A percentile compares a stretch with the other conserved stretches of the same genome.
Evolutionary conservation across 64 coral and sea anemone species (phyloP).

Genomic region (Porites lutea): DNA sequence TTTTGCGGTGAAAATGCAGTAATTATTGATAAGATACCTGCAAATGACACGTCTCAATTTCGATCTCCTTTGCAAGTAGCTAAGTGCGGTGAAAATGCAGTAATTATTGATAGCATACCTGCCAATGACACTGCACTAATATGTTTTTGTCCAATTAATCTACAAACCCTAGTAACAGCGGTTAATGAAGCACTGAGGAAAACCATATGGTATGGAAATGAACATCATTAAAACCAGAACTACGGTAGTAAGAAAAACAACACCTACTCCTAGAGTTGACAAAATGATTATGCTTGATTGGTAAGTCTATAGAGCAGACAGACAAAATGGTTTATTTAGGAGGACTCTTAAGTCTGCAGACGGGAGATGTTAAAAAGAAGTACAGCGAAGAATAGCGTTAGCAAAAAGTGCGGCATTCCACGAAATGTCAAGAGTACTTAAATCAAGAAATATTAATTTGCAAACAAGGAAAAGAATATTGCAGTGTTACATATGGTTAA

Average conservation of each 20-base stretch:
- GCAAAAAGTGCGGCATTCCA: constrained; percentile 39
- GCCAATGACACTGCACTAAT: not conserved
- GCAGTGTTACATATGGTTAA: constrained; percentile 36
- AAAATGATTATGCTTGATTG: constrained; percentile 14
- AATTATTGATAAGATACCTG: no score
- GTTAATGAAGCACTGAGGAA: constrained; percentile 5
- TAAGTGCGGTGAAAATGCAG: no score
- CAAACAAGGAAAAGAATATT: constrained; percentile 29
- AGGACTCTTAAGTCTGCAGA: constrained; percentile 22
- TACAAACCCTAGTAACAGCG: constrained; percentile 8
- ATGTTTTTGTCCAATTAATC: constrained; percentile 9
- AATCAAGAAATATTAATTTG: constrained; percentile 18
- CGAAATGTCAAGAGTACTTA: no score
- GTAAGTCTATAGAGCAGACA: constrained; percentile 10
- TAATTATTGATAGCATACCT: no score
- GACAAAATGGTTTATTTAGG: constrained; percentile 5
- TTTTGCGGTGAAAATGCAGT: no score
- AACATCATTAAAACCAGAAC: constrained; percentile 18
- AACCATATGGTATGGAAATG: constrained; percentile 15
- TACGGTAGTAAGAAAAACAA: not conserved
- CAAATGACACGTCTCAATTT: no score
- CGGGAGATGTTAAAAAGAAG: constrained; percentile 24
- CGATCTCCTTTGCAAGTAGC: no score
- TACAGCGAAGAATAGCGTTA: constrained; percentile 32
- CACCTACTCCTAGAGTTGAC: constrained; percentile 2